Evolutionary conservation across 2,888 invertebrate genomes (phyloP), one percentile per base, ranked within the genome.

Genomic region (Unio pictorum): DNA sequence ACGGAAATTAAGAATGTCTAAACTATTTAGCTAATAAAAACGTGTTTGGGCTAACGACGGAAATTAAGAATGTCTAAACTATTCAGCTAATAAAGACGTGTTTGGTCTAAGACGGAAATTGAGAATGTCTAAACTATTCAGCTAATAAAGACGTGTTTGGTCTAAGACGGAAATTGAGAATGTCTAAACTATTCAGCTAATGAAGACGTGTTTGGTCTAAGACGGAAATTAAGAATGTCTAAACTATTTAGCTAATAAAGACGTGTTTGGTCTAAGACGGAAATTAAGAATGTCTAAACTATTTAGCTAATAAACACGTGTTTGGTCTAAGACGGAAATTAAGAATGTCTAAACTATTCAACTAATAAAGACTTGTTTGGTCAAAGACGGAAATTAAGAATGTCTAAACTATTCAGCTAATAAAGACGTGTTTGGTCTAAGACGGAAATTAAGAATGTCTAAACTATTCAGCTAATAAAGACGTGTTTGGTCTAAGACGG

Each of bases 31-130:
- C 28, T 23, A 23, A 23, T 23, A 23, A 23, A 23, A 0, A 23
- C 78, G 30, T 15, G 8, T 28, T 34, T 60, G 17, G 65, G 59
- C 72, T 73, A 45, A 30, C n/a, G 71, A 56, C 8, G 60, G 64
- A 55, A 45, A 45, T 8, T 0, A 45, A 45, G 8, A 45, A 4
- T 34, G 34, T 28, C 28, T 28, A 23, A 23, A 28, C 28, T 28
- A 28, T 28, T 28, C 4, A 28, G 2, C 28, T 23, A 23, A 23
- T 23, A 23, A 23, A 23, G 23, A 23, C 78, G 30, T 15, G 8
- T 28, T 34, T 60, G 17, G 65, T 59, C 72, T 73, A 45, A 30
- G 71, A 56, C 8, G 60, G 64, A 55, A 45, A 45, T 8, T 0
- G 11, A 45, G 8, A 45, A 4, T 34, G 34, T 28, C 28, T 28